phyloP scores from a whole-genome alignment of 1,140 invertebrate species.

The Orchestia grillus region DNA sequence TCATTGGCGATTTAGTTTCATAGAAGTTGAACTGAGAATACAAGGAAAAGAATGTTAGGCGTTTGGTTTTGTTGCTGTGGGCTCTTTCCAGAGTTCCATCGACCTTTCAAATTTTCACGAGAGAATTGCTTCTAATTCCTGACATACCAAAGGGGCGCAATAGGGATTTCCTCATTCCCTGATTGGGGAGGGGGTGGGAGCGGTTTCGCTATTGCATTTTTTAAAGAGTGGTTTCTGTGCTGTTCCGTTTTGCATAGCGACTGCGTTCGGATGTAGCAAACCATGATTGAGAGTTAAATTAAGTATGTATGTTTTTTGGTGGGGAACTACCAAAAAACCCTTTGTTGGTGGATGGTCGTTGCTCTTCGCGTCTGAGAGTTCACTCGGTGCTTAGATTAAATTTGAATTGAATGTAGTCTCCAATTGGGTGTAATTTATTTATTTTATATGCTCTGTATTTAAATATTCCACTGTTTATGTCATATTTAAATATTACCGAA shows the following conservation, averaged over 20 bases:
- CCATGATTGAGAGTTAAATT: background rate
- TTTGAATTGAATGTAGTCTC: background rate
- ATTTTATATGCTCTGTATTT: background rate
- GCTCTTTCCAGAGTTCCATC: background rate
- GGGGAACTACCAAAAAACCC: background rate
- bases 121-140: conserved; percentile 37
- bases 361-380: too few relatives aligned
- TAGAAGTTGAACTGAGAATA: background rate
- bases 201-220: background rate
- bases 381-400: background rate
- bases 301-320: background rate
- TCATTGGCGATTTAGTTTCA: background rate
- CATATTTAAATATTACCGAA: background rate
- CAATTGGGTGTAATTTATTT: background rate
- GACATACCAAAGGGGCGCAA: conserved; percentile 2
- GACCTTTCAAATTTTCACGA: conserved; percentile 33
- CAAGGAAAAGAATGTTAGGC: background rate
- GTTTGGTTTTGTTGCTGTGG: background rate
- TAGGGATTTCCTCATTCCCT: background rate
- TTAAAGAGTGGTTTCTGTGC: background rate
- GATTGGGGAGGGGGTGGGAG: background rate
- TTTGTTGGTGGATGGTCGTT: background rate
- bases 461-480: background rate
- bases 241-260: background rate
- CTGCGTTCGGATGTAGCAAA: background rate